These are phyloP conservation scores for Gavialis gangeticus DNA, from an alignment of 2,113 vertebrate genomes.

Conservation along the genomic window DNA sequence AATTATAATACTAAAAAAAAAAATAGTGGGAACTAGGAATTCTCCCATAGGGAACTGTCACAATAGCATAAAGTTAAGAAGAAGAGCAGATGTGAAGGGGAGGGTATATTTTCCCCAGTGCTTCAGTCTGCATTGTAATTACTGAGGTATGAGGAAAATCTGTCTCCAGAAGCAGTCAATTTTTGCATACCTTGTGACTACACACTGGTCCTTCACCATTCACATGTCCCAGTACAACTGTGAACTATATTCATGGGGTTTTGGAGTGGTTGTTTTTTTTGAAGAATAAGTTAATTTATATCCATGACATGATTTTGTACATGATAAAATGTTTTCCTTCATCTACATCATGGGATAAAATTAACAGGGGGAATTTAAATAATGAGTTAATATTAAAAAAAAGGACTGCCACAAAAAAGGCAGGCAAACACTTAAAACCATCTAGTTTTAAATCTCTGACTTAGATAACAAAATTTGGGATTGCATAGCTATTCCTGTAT, in stretches of 20 bases:
- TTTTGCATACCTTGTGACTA: not conserved
- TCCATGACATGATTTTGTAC: not conserved
- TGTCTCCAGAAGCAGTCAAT: rapidly evolving
- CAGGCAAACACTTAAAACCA: not conserved
- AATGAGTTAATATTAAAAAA: not conserved
- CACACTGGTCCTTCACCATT: rapidly evolving
- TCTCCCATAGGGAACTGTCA: not conserved
- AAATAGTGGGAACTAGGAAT: not conserved
- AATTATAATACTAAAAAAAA: not conserved
- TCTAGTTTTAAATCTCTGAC: not conserved
- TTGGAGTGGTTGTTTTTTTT: not conserved
- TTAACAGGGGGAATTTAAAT: not conserved
- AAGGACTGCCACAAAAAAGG: not conserved
- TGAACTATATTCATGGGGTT: not conserved
- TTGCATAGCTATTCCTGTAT: not conserved
- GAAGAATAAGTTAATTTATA: not conserved
- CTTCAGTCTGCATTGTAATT: not conserved
- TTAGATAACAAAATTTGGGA: not conserved
- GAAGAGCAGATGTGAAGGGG: not conserved
- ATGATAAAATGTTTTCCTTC: not conserved
- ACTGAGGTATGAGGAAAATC: not conserved
- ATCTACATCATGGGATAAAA: not conserved
- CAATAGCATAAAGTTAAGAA: not conserved
- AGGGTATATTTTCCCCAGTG: not conserved
- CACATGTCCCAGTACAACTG: not conserved